phyloP scores from a whole-genome alignment of 1,140 invertebrate species.

The Acarapis woodi region DNA sequence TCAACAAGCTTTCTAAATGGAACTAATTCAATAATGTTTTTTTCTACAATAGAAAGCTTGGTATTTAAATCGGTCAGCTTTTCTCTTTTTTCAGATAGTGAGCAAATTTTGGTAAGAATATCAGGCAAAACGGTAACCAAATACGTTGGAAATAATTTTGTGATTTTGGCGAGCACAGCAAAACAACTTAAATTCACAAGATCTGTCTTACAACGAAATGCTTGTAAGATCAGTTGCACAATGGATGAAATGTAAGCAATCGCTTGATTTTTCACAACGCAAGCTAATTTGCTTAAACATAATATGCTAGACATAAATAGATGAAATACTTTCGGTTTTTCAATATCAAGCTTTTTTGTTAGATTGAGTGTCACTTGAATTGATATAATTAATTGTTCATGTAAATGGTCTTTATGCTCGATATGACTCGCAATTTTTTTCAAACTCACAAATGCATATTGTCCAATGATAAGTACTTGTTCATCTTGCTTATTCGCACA shows the following conservation, averaged over 20 bases:
- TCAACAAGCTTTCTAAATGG: neutral
- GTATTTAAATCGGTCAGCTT: neutral
- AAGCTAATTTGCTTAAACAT: slow-evolving; percentile 2
- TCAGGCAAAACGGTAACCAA: neutral
- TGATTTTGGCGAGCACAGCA: slow-evolving; percentile 5
- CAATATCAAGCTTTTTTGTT: too few species aligned
- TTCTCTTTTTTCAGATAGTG: too few species aligned
- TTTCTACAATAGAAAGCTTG: neutral
- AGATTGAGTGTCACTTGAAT: too few species aligned
- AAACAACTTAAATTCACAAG: slow-evolving; percentile 1
- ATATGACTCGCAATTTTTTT: too few species aligned
- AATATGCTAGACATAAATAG: slow-evolving; percentile 3
- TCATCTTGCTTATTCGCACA: too few species aligned
- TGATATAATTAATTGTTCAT: too few species aligned
- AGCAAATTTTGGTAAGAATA: neutral
- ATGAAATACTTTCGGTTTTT: neutral
- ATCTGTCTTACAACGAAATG: neutral
- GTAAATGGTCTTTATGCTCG: too few species aligned
- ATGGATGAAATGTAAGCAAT: slow-evolving; percentile 2
- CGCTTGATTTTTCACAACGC: neutral
- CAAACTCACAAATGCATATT: too few species aligned
- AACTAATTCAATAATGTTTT: neutral
- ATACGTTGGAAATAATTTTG: slow-evolving; percentile 1
- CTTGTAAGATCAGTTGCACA: neutral
- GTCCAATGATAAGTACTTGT: too few species aligned